A percentile compares a stretch with the other conserved stretches of the same genome.
Conservation (phyloP, 1,140 invertebrate species). For the Meteorus sp. region DNA sequence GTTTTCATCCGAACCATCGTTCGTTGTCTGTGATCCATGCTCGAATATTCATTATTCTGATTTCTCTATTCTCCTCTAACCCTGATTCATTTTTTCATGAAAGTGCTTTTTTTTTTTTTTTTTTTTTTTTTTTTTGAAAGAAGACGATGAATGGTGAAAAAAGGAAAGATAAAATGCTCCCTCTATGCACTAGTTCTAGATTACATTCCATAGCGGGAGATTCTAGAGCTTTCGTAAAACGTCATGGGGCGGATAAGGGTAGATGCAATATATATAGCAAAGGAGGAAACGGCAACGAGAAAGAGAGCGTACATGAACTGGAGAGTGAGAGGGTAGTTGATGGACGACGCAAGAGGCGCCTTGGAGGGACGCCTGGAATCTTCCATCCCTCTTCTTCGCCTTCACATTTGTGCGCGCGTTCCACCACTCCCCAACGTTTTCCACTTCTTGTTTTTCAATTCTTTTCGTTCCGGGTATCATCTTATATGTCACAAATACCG, state of each 20-base stretch:
- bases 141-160: neutral
- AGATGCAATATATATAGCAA: too few relatives aligned
- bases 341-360: constrained; percentile 44
- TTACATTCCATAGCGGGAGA: constrained; percentile 17
- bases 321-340: constrained; percentile 32
- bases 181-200: constrained; percentile 18
- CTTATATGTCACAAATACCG: too few relatives aligned
- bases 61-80: too few relatives aligned
- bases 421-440: constrained; percentile 17
- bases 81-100: too few relatives aligned
- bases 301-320: neutral
- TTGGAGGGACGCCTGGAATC: constrained; percentile 38
- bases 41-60: too few relatives aligned
- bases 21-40: too few relatives aligned
- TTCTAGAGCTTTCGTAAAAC: constrained; percentile 18
- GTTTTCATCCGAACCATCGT: too few relatives aligned
- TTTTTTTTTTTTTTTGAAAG: neutral
- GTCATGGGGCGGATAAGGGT: constrained; percentile 30
- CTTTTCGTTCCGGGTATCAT: too few relatives aligned
- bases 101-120: neutral
- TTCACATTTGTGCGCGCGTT: constrained; percentile 9
- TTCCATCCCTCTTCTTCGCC: constrained; percentile 42
- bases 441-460: neutral
- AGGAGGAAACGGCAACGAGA: too few relatives aligned
- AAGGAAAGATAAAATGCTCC: constrained; percentile 17